Base-by-base conservation (phyloP, 2,888 invertebrate species). In the Cephalotes varians region DNA sequence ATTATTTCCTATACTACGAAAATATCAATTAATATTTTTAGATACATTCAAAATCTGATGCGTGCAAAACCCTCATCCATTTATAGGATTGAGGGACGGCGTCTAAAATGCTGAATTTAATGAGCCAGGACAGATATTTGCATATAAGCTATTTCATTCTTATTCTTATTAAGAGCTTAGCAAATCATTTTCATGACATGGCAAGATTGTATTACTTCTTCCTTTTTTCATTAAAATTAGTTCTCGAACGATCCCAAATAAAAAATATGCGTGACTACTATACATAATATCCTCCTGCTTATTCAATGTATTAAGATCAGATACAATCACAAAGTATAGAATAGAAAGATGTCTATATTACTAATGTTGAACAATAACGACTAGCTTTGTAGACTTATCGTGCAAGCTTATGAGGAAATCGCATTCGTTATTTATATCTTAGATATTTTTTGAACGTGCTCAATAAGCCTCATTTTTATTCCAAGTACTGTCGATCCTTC, bases 101-200 rank as follows among this genome's bases (percentile, higher is more conserved):
- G 12, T 60, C 37, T 37, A 60, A 72, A 40, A 12, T 58, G 34
- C 15, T 72, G n/a, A 72, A 72, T 28, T 72, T 72, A 28, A 72
- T 60, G 40, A n/a, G 47, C 12, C 18, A 12, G 2, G 25, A 60
- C 7, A 28, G 51, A 69, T 2, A 62, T 72, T 72, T 72, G 40
- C 72, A 72, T 40, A 40, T 28, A 37, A 72, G 9, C 60, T 72
- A 40, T 72, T 56, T 40, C 9, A 60, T 72, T 60, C 40, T 58
- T n/a, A 72, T 62, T 72, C 12, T 40, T 7, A n/a, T 62, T n/a
- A 40, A 7, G 37, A 72, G n/a, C 12, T 34, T 21, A 51, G 21
- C 21, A 6, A 37, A 54, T 37, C n/a, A 54, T 40, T 1, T 71
- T 54, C 21, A 5, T 69, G 18, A 40, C 62, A 64, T 40, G 25